phyloP scores from a whole-genome alignment of 2,113 vertebrate species.

The Carlito syrichta region DNA sequence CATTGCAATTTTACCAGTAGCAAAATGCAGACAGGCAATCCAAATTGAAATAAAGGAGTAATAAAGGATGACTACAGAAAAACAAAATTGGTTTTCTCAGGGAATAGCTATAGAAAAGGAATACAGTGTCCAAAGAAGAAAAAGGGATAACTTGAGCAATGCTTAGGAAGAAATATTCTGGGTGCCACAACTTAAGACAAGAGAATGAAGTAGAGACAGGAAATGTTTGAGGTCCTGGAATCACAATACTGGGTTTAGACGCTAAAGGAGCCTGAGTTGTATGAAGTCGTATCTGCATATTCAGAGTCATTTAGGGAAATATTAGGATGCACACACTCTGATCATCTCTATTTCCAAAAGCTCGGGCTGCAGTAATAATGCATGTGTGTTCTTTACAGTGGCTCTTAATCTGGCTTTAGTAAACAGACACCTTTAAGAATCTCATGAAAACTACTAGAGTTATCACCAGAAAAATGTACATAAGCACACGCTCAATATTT shows the following conservation, averaged over 20 bases:
- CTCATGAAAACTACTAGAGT: not conserved
- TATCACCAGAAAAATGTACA: not conserved
- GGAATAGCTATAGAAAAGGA: not conserved
- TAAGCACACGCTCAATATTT: not conserved
- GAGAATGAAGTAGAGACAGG: not conserved
- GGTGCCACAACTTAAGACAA: slow-evolving; percentile 2
- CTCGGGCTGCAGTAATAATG: not conserved
- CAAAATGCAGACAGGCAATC: not conserved
- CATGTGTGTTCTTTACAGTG: not conserved
- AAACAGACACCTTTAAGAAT: not conserved
- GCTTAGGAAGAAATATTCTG: not conserved
- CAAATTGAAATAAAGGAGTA: not conserved
- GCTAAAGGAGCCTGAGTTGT: not conserved
- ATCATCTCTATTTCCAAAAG: not conserved
- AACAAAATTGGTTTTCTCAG: not conserved
- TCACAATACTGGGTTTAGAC: not conserved
- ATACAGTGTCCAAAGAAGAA: not conserved
- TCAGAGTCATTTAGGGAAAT: not conserved
- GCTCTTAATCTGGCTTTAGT: not conserved
- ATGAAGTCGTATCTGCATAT: not conserved
- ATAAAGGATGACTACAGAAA: not conserved
- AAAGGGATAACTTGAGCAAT: not conserved
- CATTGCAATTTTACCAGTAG: not conserved
- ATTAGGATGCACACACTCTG: not conserved
- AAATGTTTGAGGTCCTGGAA: not conserved